Base-by-base conservation (phyloP, 2,797 vertebrate genomes). In the Pangasius krempfi region DNA sequence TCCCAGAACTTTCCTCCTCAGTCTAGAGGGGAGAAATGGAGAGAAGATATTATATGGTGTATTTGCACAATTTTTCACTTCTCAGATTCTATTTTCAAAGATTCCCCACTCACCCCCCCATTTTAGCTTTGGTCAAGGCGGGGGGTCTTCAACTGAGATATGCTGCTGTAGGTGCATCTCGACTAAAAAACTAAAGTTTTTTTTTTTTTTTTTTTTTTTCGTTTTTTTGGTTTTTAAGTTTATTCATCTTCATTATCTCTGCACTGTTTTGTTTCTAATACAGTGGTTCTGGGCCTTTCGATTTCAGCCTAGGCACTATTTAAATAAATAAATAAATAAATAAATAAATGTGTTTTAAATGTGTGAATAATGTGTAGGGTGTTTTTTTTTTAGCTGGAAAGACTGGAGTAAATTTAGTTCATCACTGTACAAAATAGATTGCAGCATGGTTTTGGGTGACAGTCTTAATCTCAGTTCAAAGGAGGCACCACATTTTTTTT, bases 351-450 rank as follows among this genome's bases (percentile, higher is more conserved):
- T 78, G 30, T 84, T 72, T 58, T n/a, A 33, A 33, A 85, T 60
- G 44, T 83, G 58, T 86, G 54, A 60, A 60, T 40, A 40, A 81
- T 78, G 20, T 85, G 60, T 68, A 33, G 33, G 10, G 8, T 18
- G 87, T 80, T 84, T 37, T 90, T 37, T 90, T 91, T 89, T 88
- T 91, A 87, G 91, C 93, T 89, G 78, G 66, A 40, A 86, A 40
- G 44, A 73, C 22, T 64, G 54, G 40, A 82, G 85, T 75, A 89
- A 78, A 84, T 92, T 86, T 91, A 87, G 66, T 92, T 92, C 60
- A 93, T 92, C 88, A 72, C 92, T 92, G 91, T 91, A 90, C 88
- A 93, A 93, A 93, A 94, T 92, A 90, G 83, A 76, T 93, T 91
- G 91, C 86, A 84, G 88, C 83, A 88, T 91, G 90, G 90, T 91